Percentiles rank a stretch among this genome's conserved stretches.
Evolutionary conservation across 2,113 vertebrate genomes (phyloP).

Genomic region (Macrotus californicus): DNA sequence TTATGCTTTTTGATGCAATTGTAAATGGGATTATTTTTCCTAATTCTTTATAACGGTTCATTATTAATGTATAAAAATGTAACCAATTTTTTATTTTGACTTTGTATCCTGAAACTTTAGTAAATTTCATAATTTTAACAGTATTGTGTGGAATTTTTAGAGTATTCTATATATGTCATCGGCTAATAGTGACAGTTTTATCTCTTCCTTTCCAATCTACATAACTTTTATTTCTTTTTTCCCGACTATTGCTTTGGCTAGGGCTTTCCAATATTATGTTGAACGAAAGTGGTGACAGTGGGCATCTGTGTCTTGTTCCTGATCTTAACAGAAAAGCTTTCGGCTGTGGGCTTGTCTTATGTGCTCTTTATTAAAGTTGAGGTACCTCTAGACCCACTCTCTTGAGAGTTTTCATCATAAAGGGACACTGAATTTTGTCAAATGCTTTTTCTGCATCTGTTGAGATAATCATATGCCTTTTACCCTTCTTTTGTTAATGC

Average conservation of each 20-base stretch:
- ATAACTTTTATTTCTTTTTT: background rate
- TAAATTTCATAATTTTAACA: background rate
- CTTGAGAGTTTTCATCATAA: background rate
- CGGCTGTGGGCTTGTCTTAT: background rate
- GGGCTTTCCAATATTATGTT: background rate
- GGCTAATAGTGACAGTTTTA: background rate
- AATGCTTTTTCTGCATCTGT: background rate
- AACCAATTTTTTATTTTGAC: background rate
- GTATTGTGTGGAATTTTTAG: background rate
- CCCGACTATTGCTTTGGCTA: background rate
- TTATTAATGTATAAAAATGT: background rate
- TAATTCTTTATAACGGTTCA: background rate
- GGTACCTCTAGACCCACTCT: background rate
- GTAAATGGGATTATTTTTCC: background rate
- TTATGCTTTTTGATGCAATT: background rate
- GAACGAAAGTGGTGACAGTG: background rate
- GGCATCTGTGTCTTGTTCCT: background rate
- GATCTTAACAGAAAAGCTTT: background rate
- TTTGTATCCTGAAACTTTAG: background rate
- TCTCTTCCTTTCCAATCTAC: background rate
- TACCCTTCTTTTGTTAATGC: background rate
- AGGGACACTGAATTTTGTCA: background rate
- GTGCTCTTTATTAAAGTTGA: background rate
- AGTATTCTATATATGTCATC: background rate
- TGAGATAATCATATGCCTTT: background rate